Base-by-base conservation (phyloP, 2,797 vertebrate species). In the Sarcoramphus papa region DNA sequence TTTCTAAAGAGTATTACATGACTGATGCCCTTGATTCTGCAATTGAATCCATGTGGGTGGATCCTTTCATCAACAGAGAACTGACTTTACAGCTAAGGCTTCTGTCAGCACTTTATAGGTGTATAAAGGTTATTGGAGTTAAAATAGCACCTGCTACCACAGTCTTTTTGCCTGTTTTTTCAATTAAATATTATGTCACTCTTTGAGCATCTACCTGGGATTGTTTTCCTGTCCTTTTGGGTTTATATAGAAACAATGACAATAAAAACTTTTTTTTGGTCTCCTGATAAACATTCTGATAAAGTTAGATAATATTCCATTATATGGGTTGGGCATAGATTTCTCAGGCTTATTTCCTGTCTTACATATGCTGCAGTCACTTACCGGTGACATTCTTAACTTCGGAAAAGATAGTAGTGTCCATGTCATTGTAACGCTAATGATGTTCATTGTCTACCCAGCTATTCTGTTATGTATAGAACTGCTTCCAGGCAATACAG, bases 41-140 rank as follows among this genome's bases (percentile, higher is more conserved):
- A 95, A 96, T 97, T 97, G 95, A 91, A 95, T 97, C 93, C 96
- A 93, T 95, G 94, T 94, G 96, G 78, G 93, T 95, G 94, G 84
- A 94, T 93, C 90, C 90, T 97, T 97, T 95, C 86, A 93, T 95
- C 92, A 89, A 22, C 6, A 91, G 30, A 93, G 90, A 93, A 37
- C 68, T 93, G 86, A 82, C 70, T 95, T 78, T 85, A 73, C 50
- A 72, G 64, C 77, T 79, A 50, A 89, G 74, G 17, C 64, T 94
- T 97, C 94, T 92, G 70, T 97, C 92, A 96, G 88, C 95, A 91
- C 88, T 93, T 95, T 67, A 10, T 92, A 87, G 93, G 95, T 95
- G 45, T 73, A 31, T 92, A 82, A 82, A 94, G 80, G 53, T 88
- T 96, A 85, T 91, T 92, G 83, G 68, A 93, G 64, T 91, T 92